Base-by-base conservation (phyloP, 1,140 invertebrate genomes). In the Dendroctonus valens region DNA sequence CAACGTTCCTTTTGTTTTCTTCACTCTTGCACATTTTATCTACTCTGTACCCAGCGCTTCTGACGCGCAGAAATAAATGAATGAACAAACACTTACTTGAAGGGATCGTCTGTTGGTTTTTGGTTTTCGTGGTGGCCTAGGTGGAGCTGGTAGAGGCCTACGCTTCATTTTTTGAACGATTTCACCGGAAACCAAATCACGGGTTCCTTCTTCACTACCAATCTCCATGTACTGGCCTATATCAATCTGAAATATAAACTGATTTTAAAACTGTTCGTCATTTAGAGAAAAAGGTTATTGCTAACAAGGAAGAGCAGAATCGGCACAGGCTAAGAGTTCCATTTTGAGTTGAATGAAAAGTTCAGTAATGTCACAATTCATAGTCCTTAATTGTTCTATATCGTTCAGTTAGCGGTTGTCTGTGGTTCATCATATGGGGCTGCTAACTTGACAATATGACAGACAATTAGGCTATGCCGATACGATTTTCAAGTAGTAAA, bases 91-190 rank as follows among this genome's bases (percentile, higher is more conserved):
- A 41, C 41, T 38, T 49, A 65, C 63, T 12, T 65, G 42, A 15
- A 68, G 38, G 38, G 66, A 62, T 9, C 37, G 42, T 41, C 66
- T 48, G 15, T 12, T 55, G 7, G 65, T 58, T 77, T 77, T 83
- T 57, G 79, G 76, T 74, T 81, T 78, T 73, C 90, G 81, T 0
- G 90, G 89, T 42, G 91, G 91, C 52, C 90, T 79, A 6, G 91
- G 91, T 0, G 91, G 91, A 7, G 91, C 86, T n/a, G 91, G 91
- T 60, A 93, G 74, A 0, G 91, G 91, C 67, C 91, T 82, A 63
- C 87, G 85, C 79, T 90, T 90, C 83, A 93, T 92, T 79, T 89
- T 92, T 71, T 84, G 87, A 1, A 91, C 81, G 7, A 91, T 81
- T 60, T 87, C 85, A 9, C 87, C 89, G 12, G 88, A 89, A 55